Evolutionary conservation across 2,797 vertebrate species (phyloP).

Genomic region (Tympanoctomys barrerae): DNA sequence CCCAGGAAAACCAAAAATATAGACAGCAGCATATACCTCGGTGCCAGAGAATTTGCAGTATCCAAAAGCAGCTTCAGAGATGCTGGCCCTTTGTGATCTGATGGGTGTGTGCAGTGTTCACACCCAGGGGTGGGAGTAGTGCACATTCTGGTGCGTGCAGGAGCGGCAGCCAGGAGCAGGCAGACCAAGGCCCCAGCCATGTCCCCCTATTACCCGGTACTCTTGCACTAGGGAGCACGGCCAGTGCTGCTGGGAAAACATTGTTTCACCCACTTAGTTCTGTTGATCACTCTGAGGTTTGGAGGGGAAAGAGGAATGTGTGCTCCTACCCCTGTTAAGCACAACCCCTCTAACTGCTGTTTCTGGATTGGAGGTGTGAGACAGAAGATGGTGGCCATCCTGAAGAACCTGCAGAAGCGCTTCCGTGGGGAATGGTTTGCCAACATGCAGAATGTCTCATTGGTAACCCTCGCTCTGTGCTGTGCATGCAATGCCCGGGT

Average conservation of each 20-base stretch:
- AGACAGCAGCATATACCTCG: background rate
- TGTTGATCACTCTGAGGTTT: background rate
- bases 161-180: background rate
- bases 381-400: background rate
- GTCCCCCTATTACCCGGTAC: accelerated
- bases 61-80: background rate
- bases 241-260: background rate
- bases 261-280: background rate
- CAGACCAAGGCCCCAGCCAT: no score
- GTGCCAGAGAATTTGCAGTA: background rate
- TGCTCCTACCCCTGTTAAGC: background rate
- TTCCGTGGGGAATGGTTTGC: constrained; percentile 65
- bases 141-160: accelerated
- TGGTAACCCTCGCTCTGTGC: constrained; percentile 36
- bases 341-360: background rate
- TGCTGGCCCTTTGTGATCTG: background rate
- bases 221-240: background rate
- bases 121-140: background rate
- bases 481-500: accelerated
- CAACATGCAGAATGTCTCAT: constrained; percentile 53
- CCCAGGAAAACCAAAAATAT: background rate
- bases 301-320: no score
- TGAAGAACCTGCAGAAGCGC: constrained; percentile 77
- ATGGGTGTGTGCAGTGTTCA: background rate
- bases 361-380: constrained; percentile 30